phyloP scores from a whole-genome alignment of 2,888 invertebrate genomes.

The Coelinius sp. region DNA sequence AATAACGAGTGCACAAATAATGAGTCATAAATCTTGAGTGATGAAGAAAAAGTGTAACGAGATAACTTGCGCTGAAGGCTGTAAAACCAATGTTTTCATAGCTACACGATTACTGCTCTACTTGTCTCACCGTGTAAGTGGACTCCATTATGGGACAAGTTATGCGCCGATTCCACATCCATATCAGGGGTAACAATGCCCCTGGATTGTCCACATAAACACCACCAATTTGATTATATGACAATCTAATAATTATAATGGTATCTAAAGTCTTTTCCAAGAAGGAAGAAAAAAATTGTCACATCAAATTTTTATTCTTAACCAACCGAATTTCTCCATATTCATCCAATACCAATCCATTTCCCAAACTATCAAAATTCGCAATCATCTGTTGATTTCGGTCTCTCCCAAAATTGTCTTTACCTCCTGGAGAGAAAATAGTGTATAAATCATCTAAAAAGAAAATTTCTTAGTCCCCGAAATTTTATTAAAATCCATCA shows the following conservation, averaged over 20 bases:
- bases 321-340: slow-evolving; percentile 51
- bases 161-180: slow-evolving; percentile 52
- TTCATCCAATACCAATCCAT: slow-evolving; percentile 57
- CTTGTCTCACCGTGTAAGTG: slow-evolving; percentile 45
- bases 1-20: slow-evolving; percentile 21
- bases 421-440: slow-evolving; percentile 54
- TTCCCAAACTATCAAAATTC: slow-evolving; percentile 57
- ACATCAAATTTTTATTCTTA: not conserved
- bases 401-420: slow-evolving; percentile 46
- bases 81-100: not conserved
- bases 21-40: not conserved
- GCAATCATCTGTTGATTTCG: slow-evolving; percentile 51
- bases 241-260: slow-evolving; percentile 50
- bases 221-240: slow-evolving; percentile 60
- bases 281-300: no score
- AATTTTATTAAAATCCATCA: not conserved
- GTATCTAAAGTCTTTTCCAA: not conserved
- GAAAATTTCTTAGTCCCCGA: not conserved
- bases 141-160: slow-evolving; percentile 43
- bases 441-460: slow-evolving; percentile 55
- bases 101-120: not conserved
- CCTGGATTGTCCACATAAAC: slow-evolving; percentile 52
- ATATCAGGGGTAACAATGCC: slow-evolving; percentile 46
- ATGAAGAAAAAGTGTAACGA: not conserved
- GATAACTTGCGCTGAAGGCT: not conserved